Evolutionary conservation across 2,113 vertebrate species (phyloP), one percentile per base, ranked within the genome.

Genomic region (Penelope pileata): DNA sequence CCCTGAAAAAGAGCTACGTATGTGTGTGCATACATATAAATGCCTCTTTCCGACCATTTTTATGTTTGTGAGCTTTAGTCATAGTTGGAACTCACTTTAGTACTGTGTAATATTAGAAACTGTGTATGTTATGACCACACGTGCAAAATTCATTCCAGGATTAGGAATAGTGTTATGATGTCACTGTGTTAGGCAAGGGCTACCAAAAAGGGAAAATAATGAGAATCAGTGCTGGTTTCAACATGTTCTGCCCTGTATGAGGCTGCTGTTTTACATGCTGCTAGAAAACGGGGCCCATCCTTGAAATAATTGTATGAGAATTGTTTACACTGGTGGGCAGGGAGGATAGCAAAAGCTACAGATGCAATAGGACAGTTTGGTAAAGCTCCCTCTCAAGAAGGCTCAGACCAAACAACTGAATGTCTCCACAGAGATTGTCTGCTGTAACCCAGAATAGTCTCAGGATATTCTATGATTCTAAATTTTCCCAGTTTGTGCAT

Each of bases 401-500:
- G 16, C 9, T 8, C 23, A 36, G 36, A 12, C 36, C 22, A 19
- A 15, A 10, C 18, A 30, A 4, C 5, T 3, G 1, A 62, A 26
- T 8, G 5, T 1, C 9, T 10, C 23, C 38, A 30, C 13, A n/a
- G n/a, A 9, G 29, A 5, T 22, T 38, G 11, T 34, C 16, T 43
- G 51, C n/a, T 63, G 29, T 42, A 50, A 54, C 11, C 16, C 7
- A 14, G 43, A 60, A 47, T 47, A 54, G 30, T 54, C 17, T 54
- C 53, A 30, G 30, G 30, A 54, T 56, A 32, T 56, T 32, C 53
- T 32, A 10, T 19, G 30, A 56, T 56, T 56, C 30, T 54, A 18
- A 54, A 30, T 68, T 77, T 69, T 5, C 22, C 21, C 12, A 8
- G 8, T 3, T 2, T 0, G 30, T 8, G 3, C 7, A 1, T 15